These are phyloP conservation scores for Limnephilus auricula DNA, from an alignment of 2,888 invertebrate species.

Conservation along the genomic window DNA sequence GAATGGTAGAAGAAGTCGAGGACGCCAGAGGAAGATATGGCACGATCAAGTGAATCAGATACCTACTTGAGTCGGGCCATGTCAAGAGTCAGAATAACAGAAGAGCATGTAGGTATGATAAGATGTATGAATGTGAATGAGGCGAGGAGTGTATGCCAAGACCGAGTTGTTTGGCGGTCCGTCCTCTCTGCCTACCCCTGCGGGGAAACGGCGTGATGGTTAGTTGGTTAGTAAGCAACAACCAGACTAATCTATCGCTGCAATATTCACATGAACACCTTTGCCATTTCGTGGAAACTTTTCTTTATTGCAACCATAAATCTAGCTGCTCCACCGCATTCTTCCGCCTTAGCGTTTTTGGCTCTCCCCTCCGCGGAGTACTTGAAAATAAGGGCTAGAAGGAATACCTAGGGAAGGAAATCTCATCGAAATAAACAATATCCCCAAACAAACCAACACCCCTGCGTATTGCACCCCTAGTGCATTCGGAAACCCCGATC, in stretches of 20 bases:
- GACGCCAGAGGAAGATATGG: too few relatives aligned
- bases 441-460: background rate
- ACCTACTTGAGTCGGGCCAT: too few relatives aligned
- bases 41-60: too few relatives aligned
- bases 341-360: background rate
- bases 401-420: background rate
- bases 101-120: too few relatives aligned
- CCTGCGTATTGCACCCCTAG: background rate
- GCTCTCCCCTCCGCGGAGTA: background rate
- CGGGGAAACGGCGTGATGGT: too few relatives aligned
- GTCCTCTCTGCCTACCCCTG: too few relatives aligned
- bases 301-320: background rate
- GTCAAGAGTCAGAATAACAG: too few relatives aligned
- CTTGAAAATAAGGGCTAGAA: background rate
- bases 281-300: background rate
- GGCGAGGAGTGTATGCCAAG: too few relatives aligned
- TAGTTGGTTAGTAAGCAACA: too few relatives aligned
- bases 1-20: too few relatives aligned
- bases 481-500: background rate
- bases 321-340: background rate
- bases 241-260: background rate
- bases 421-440: constrained; percentile 2
- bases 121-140: too few relatives aligned
- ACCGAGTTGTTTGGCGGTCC: too few relatives aligned
- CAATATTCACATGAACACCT: constrained; percentile 2